Evolutionary conservation across 1,140 invertebrate genomes (phyloP).

Genomic region (Heterodera carotae): DNA sequence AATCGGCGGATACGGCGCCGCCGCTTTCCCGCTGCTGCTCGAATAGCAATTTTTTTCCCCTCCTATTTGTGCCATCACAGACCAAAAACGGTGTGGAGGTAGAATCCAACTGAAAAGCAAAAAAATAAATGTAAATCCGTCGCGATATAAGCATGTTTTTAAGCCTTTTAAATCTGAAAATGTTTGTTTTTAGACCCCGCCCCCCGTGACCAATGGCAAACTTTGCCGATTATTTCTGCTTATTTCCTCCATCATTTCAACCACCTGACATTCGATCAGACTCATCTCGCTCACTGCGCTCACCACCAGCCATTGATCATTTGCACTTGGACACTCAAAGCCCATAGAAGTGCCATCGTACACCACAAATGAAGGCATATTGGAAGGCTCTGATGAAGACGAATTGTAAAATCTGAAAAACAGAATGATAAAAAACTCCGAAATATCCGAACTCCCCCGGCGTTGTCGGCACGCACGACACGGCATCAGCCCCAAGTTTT

Average conservation of each 20-base stretch:
- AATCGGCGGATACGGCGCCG: not conserved
- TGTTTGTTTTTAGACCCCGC: no score
- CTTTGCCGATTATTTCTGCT: no score
- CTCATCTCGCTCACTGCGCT: conserved; percentile 16
- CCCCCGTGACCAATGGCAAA: no score
- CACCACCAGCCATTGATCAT: conserved; percentile 1
- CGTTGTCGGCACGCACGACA: no score
- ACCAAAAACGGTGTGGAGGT: not conserved
- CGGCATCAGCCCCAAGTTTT: no score
- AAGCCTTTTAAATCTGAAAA: no score
- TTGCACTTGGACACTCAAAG: not conserved
- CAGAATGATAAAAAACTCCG: no score
- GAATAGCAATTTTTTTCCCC: not conserved
- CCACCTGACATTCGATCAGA: conserved; percentile 5
- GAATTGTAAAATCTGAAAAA: not conserved
- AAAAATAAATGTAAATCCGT: not conserved
- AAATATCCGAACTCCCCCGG: no score
- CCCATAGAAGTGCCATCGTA: not conserved
- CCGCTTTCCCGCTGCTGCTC: not conserved
- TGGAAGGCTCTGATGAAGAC: not conserved
- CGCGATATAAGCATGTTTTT: no score
- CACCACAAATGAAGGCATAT: not conserved
- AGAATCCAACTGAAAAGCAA: not conserved
- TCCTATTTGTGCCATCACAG: not conserved
- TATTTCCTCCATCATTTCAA: not conserved